Evolutionary conservation across 1,140 invertebrate genomes (phyloP), one percentile per base, ranked within the genome.

Genomic region (Trichonephila clavipes): DNA sequence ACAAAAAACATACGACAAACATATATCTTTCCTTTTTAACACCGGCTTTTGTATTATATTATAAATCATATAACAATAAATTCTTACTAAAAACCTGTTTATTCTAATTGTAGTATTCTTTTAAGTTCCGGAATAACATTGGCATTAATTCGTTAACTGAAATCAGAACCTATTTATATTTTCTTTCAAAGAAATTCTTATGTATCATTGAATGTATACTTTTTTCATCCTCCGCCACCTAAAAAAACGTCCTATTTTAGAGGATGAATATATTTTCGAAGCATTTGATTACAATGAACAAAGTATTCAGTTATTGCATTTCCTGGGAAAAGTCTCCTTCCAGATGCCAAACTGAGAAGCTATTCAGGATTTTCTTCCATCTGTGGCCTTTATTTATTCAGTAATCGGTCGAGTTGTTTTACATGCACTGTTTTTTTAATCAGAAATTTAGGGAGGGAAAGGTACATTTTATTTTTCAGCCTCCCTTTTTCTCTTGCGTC

Each of bases 271-370:
- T 93, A 92, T 93, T 93, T 93, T 88, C n/a, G 86, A 88, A 93
- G 83, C 92, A 88, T 93, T 93, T 93, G 69, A 93, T 93, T 93
- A 93, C 92, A 93, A 88, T 40, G 92, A 93, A 93, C 92, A 88
- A 93, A 77, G 92, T 93, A 93, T 88, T 93, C 92, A 93, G 92
- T 93, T 93, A 88, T 86, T 69, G 34, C 66, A 34, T 88, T 93
- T 93, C 92, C 86, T 92, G 82, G 86, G 85, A 88, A 86, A 92
- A 92, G 40, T 77, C 85, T 87, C 44, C 51, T 81, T 59, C 21
- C 61, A 92, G 77, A 93, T 88, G 66, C 59, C 51, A 58, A 93
- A 93, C 92, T 88, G 44, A 93, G 86, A 34, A 58, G n/a, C 92
- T 81, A 93, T 93, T 93, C 85, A 93, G 51, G 18, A 64, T 93